Percentiles rank a stretch among this genome's conserved stretches.
phyloP scores from a whole-genome alignment of 2,888 invertebrate genomes.

The Hipparchia semele region DNA sequence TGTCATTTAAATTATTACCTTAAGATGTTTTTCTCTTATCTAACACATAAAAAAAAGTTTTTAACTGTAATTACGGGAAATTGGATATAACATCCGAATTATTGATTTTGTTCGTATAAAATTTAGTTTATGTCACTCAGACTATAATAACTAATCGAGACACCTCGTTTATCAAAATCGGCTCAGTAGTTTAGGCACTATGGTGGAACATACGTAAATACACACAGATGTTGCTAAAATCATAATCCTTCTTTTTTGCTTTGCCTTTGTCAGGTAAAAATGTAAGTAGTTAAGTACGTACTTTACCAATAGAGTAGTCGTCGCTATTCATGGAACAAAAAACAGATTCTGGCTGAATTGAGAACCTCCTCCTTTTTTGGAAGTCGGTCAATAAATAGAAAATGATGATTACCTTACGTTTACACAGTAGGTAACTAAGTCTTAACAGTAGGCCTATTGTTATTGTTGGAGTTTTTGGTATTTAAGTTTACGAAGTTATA shows the following conservation, averaged over 20 bases:
- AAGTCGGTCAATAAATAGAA: slow-evolving; percentile 5
- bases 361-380: too few species aligned
- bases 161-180: too few species aligned
- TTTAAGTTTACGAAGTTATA: not conserved
- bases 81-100: too few species aligned
- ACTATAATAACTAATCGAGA: too few species aligned
- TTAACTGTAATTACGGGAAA: too few species aligned
- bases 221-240: too few species aligned
- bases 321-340: slow-evolving; percentile 17
- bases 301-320: slow-evolving; percentile 17
- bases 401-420: slow-evolving; percentile 18
- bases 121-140: too few species aligned
- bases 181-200: too few species aligned
- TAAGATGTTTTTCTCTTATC: not conserved
- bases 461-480: not conserved
- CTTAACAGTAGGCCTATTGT: not conserved
- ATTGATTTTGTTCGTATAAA: too few species aligned
- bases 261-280: not conserved
- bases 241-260: not conserved
- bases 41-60: too few species aligned
- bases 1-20: not conserved
- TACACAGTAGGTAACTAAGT: not conserved
- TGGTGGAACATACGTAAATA: too few species aligned
- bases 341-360: too few species aligned
- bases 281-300: not conserved